Conservation (phyloP, 2,113 vertebrate genomes). For the Antechinus stuartii region DNA sequence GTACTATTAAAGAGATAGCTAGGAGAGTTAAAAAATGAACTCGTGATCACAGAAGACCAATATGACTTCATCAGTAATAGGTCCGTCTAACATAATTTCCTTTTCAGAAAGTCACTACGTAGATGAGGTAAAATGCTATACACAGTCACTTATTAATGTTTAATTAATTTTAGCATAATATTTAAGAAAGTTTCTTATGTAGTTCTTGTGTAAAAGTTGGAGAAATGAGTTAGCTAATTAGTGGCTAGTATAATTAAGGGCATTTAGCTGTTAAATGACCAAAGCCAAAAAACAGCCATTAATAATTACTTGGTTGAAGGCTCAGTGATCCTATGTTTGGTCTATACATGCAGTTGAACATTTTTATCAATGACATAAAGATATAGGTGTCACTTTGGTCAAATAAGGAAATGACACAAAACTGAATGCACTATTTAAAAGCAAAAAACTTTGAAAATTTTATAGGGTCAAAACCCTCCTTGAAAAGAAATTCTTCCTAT, state of each 20-base stretch:
- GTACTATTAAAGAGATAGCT: background rate
- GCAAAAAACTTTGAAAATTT: background rate
- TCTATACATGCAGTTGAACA: background rate
- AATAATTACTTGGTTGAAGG: background rate
- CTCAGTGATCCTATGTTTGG: too few species aligned
- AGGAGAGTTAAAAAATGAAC: background rate
- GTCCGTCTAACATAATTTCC: background rate
- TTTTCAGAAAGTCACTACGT: background rate
- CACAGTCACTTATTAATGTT: background rate
- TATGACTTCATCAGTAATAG: background rate
- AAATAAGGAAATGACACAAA: background rate
- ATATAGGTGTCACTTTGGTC: background rate
- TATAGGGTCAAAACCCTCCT: too few species aligned
- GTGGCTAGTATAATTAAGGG: background rate
- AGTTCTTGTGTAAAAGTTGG: background rate
- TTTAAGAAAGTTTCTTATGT: background rate
- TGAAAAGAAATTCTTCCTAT: background rate
- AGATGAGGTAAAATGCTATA: background rate
- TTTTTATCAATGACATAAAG: background rate
- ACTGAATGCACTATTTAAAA: background rate
- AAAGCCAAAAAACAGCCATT: background rate
- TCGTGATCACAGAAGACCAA: background rate
- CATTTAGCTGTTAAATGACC: background rate
- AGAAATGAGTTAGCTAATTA: background rate
- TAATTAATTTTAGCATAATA: background rate